Percentiles rank a stretch among this genome's conserved stretches.
Evolutionary conservation across 2,888 invertebrate genomes (phyloP).

Genomic region (Pollenia angustigena): DNA sequence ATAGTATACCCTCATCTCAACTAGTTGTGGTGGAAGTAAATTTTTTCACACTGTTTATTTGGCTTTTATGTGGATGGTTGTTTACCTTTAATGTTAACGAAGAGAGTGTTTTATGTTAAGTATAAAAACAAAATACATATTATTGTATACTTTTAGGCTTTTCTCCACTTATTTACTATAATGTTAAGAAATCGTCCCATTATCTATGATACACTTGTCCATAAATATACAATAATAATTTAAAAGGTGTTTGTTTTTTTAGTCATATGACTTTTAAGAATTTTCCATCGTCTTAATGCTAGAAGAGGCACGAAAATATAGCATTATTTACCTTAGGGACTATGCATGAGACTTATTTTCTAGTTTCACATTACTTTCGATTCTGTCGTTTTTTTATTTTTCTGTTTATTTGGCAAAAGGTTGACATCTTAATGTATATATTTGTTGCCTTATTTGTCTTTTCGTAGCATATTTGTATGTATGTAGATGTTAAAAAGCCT

Average conservation of each 20-base stretch:
- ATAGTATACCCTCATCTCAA: too few relatives aligned
- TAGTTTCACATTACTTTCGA: conserved; percentile 21
- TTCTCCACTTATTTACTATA: conserved; percentile 23
- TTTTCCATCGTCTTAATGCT: conserved; percentile 1
- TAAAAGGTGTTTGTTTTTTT: conserved; percentile 14
- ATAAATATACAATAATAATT: conserved; percentile 2
- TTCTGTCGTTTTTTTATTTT: conserved; percentile 3
- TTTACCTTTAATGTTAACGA: conserved; percentile 13
- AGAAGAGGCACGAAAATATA: background rate
- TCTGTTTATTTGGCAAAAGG: conserved; percentile 23
- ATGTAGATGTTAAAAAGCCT: background rate
- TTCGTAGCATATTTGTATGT: background rate
- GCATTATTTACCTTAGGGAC: conserved; percentile 44
- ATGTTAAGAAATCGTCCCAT: background rate
- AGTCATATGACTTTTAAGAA: background rate
- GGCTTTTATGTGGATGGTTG: background rate
- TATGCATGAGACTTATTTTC: conserved; percentile 8
- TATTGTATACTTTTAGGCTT: conserved; percentile 74
- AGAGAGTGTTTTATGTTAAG: conserved; percentile 31
- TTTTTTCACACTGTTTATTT: background rate
- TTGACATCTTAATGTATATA: conserved; percentile 59
- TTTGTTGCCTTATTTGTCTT: background rate
- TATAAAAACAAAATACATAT: conserved; percentile 30
- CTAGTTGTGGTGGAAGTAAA: too few relatives aligned
- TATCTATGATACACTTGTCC: background rate